Evolutionary conservation across 2,113 vertebrate species (phyloP), one percentile per base, ranked within the genome.

Genomic region (Dolichotis patagonum): DNA sequence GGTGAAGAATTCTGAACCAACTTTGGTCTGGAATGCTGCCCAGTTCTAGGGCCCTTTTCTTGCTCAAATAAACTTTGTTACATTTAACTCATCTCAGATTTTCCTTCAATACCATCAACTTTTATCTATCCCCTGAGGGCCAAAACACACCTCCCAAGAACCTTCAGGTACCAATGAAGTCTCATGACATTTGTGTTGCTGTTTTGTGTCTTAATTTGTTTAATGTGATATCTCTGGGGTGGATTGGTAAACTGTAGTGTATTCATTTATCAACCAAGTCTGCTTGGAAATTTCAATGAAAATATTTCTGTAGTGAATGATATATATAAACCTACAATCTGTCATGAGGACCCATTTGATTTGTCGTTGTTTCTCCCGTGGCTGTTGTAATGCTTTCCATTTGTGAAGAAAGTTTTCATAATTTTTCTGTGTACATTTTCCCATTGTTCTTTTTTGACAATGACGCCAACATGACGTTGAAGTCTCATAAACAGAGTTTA

Each of bases 31-130:
- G 87, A 95, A 67, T 7, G 3, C 30, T 67, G 81, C 69, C 87
- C 22, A 85, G 49, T 67, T 49, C 88, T 77, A 90, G 38, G 88
- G 43, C 49, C 69, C 30, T 95, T 60, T 63, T 90, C 69, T 78
- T 90, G 58, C 71, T 95, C 81, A 95, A 90, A 95, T 78, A 95
- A 95, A 85, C 81, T 30, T 67, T 56, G 87, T 85, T 90, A 85
- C 77, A 90, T 90, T 90, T 85, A 90, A 90, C 93, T 78, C 81
- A 77, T 78, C 38, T 90, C 22, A 77, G 41, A 90, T 54, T 94
- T 46, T 60, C 43, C 28, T 75, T 65, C 52, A 77, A 9, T 80
- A 65, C 62, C 10, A 10, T 92, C 49, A 62, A 20, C 20, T 12
- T 88, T 84, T 54, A 56, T 63, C 43, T 32, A 49, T 46, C n/a